Conservation (phyloP, 2,113 vertebrate species). For the Centropus bengalensis region DNA sequence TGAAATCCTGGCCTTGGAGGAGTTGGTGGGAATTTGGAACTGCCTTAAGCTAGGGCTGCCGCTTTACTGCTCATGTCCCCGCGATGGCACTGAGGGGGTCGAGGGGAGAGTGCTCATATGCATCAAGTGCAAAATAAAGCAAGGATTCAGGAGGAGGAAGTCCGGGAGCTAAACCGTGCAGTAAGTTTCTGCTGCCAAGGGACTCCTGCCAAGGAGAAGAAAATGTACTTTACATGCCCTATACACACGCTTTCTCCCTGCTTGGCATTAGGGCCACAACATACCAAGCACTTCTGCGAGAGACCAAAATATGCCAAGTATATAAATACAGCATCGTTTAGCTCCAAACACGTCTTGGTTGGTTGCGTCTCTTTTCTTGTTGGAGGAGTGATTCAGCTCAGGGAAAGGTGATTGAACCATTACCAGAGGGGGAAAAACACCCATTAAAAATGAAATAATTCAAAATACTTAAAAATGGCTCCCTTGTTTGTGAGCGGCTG, state of each 20-base stretch:
- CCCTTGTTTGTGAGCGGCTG: neutral
- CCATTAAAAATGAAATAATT: neutral
- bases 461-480: neutral
- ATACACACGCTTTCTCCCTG: neutral
- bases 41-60: neutral
- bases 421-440: neutral
- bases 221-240: neutral
- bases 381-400: neutral
- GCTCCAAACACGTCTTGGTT: neutral
- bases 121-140: neutral
- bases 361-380: constrained; percentile 16
- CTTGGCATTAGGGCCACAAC: neutral
- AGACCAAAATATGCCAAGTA: neutral
- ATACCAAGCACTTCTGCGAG: neutral
- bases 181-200: neutral
- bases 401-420: constrained; percentile 2
- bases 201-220: neutral
- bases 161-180: neutral
- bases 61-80: neutral
- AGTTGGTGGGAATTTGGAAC: neutral
- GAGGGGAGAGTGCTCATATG: rapidly evolving
- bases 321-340: neutral
- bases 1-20: neutral
- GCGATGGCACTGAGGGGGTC: rapidly evolving
- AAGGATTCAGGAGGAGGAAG: neutral